A percentile compares a stretch with the other conserved stretches of the same genome.
These are phyloP conservation scores for Ostrea edulis DNA, from an alignment of 1,140 invertebrate genomes.

Conservation along the genomic window DNA sequence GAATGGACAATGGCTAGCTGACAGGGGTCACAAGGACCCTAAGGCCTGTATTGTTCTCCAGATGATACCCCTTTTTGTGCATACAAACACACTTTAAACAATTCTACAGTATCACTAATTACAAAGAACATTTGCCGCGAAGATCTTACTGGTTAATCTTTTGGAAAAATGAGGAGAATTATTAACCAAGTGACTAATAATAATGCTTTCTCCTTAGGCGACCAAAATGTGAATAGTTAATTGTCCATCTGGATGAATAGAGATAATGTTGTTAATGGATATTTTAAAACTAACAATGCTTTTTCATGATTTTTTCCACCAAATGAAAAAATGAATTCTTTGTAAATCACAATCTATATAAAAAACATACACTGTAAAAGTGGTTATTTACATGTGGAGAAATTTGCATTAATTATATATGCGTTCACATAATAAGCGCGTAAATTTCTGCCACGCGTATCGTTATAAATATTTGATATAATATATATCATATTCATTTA, in stretches of 20 bases:
- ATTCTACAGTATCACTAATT: conserved; percentile 21
- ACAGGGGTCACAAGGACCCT: conserved; percentile 20
- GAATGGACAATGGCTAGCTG: background rate
- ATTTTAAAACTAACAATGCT: conserved; percentile 6
- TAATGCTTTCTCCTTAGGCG: background rate
- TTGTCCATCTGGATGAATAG: conserved; percentile 7
- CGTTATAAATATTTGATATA: too few species aligned
- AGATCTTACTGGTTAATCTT: conserved; percentile 26
- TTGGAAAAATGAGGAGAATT: conserved; percentile 28
- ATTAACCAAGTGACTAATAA: conserved; percentile 17
- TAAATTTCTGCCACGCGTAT: too few species aligned
- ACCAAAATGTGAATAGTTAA: conserved; percentile 25
- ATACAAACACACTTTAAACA: conserved; percentile 35
- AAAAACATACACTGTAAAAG: too few species aligned
- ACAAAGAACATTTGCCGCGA: conserved; percentile 19
- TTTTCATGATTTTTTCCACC: background rate
- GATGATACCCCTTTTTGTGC: conserved; percentile 37
- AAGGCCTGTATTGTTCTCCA: conserved; percentile 14
- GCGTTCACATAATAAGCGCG: too few species aligned
- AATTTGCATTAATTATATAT: too few species aligned
- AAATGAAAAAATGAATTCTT: background rate
- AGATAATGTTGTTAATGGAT: conserved; percentile 11
- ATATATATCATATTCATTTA: too few species aligned
- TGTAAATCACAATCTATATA: background rate
- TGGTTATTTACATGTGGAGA: too few species aligned